Evolutionary conservation across 2,797 vertebrate species (phyloP), one percentile per base, ranked within the genome.

Genomic region (Gallinago nigripennis): DNA sequence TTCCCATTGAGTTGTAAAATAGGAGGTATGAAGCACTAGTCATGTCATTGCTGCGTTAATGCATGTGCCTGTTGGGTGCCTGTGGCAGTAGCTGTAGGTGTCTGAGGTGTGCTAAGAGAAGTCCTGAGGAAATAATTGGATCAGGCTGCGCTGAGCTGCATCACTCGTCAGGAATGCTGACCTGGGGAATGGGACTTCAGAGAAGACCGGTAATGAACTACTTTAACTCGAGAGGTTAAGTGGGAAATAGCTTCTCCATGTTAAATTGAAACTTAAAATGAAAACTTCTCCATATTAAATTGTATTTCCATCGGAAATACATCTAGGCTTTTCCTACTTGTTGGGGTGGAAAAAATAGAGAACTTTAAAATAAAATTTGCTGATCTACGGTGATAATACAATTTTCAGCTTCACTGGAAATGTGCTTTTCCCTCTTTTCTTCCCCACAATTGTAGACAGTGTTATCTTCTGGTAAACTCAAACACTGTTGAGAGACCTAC

Each of bases 11-110:
- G 9, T 27, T 82, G 25, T 66, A 65, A 16, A 8, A 4, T 9
- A 27, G 48, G 43, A 54, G 24, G 28, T 12, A 35, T 6, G 41
- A 56, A 79, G n/a, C 19, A 28, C 46, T 19, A 25, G 27, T 50
- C n/a, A 51, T 4, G n/a, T 46, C 30, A 30, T 6, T 51, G 68
- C 25, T 60, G 25, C 7, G 0, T 1, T 21, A 39, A 9, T 60
- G 46, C 71, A 24, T 0, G 3, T 2, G 11, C 27, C n/a, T 39
- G 28, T 37, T 2, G 9, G 41, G 46, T 0, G 1, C 41, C 73
- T 56, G 30, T 0, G 13, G 45, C 58, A 23, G 53, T 45, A 4
- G 11, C 53, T 48, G 28, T 27, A 58, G 23, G 20, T 12, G 3
- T 72, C n/a, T 24, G 6, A 56, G 33, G 33, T 53, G 31, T 72